Evolutionary conservation across 2,113 vertebrate species (phyloP).

Genomic region (Heterochromis multidens): DNA sequence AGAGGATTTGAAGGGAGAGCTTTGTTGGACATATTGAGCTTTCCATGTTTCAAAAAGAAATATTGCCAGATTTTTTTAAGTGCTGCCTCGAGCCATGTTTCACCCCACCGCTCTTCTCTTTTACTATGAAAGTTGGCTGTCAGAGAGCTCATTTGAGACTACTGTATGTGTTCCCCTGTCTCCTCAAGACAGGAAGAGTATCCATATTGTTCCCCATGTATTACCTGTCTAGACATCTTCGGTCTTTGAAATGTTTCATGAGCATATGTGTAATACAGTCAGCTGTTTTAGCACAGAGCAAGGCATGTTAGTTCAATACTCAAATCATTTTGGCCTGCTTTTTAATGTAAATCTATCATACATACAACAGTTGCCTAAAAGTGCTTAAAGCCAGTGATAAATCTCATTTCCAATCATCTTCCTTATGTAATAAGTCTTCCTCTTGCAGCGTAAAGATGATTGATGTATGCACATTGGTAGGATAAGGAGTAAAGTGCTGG

Average conservation of each 20-base stretch:
- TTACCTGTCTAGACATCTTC: slow-evolving; percentile 36
- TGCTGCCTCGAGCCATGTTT: slow-evolving; percentile 54
- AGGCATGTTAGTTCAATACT: neutral
- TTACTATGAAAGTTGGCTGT: slow-evolving; percentile 50
- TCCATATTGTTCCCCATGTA: neutral
- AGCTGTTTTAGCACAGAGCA: neutral
- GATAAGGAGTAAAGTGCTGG: slow-evolving; percentile 30
- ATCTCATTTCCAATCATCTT: slow-evolving; percentile 57
- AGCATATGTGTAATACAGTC: slow-evolving; percentile 1
- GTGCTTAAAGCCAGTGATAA: slow-evolving; percentile 23
- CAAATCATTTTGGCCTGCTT: neutral
- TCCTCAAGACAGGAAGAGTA: slow-evolving; percentile 32
- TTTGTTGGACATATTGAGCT: slow-evolving; percentile 63
- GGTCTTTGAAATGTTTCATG: slow-evolving; percentile 13
- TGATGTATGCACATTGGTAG: slow-evolving; percentile 52
- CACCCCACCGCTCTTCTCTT: slow-evolving; percentile 39
- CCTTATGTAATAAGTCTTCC: slow-evolving; percentile 64
- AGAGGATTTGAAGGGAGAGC: slow-evolving; percentile 58
- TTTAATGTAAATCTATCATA: slow-evolving; percentile 6
- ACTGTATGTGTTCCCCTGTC: slow-evolving; percentile 23
- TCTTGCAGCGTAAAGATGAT: slow-evolving; percentile 58
- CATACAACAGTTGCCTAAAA: too few relatives aligned
- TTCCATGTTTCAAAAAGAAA: slow-evolving; percentile 62
- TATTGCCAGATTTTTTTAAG: slow-evolving; percentile 52
- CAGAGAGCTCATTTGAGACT: slow-evolving; percentile 57